Percentiles rank a stretch among this genome's conserved stretches.
Conservation (phyloP, 2,797 vertebrate genomes). For the Sparidentex hasta region DNA sequence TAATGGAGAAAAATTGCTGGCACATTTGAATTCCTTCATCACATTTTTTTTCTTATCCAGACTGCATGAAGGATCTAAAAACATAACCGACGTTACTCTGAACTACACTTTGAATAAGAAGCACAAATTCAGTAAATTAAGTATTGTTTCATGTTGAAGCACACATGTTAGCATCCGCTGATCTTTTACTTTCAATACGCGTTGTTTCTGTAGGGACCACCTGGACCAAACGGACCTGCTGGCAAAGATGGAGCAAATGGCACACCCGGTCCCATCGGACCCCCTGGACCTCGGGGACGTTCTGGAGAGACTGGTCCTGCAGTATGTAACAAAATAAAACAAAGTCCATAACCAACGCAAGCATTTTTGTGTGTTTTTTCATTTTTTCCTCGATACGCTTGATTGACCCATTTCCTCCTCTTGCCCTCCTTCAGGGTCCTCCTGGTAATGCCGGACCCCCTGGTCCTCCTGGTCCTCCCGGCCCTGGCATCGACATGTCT, state of each 20-base stretch:
- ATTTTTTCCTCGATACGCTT: not conserved
- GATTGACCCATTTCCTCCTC: constrained; percentile 17
- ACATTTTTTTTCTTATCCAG: constrained; percentile 28
- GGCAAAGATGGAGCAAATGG: constrained; percentile 97
- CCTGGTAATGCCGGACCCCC: constrained; percentile 94
- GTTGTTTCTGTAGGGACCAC: constrained; percentile 87
- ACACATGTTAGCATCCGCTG: not conserved
- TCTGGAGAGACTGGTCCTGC: constrained; percentile 93
- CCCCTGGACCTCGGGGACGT: constrained; percentile 95
- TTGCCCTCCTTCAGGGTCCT: constrained; percentile 87
- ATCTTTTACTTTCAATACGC: constrained; percentile 16
- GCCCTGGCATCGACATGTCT: constrained; percentile 97
- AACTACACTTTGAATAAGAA: constrained; percentile 19
- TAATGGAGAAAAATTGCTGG: constrained; percentile 37
- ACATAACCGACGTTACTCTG: constrained; percentile 7
- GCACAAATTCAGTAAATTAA: constrained; percentile 19
- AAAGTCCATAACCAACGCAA: not conserved
- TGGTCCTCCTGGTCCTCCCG: constrained; percentile 95
- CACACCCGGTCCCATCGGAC: constrained; percentile 92
- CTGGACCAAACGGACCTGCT: constrained; percentile 91
- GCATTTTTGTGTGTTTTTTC: not conserved
- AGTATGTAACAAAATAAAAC: constrained; percentile 83
- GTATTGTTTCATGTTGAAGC: constrained; percentile 4
- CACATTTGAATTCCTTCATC: constrained; percentile 50
- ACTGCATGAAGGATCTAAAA: constrained; percentile 20